Base-by-base conservation (phyloP, 2,888 invertebrate species). In the Patella ulyssiponensis region DNA sequence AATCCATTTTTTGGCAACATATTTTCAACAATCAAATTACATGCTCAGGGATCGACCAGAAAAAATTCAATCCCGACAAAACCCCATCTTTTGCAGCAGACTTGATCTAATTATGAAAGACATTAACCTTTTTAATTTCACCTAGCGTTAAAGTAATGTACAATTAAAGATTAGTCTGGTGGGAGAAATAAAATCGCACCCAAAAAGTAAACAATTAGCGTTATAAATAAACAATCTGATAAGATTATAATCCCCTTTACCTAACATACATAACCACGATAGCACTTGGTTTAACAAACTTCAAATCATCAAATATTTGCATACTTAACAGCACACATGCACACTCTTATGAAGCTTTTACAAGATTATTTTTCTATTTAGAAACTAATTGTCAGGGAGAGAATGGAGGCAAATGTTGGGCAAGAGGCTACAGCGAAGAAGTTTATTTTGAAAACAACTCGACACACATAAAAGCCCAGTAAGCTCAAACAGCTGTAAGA, bases 381-480 rank as follows among this genome's bases (percentile, higher is more conserved):
- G 23, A 64, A 64, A 64, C 20, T 23, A 64, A 64, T 64, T 64
- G 64, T 20, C 11, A 23, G 12, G 9, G 12, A 20, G 23, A 20
- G 23, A 64, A 20, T 20, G 23, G n/a, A 56, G 56, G n/a, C 15
- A 64, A 64, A 64, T 20, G 23, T 20, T 20, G 20, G 64, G 23
- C 23, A 64, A 64, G 20, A 23, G 64, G 20, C 9, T 64, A 9
- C 20, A 64, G 14, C 12, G 64, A 64, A 23, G 64, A 64, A 64
- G 64, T 64, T 64, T 64, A 64, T 20, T 64, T 64, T 64, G 64
- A 64, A 20, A 64, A 64, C 64, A 64, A 64, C 64, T 64, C 14
- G 11, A 11, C 20, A 64, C 44, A 23, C 11, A 64, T 64, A 64
- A 64, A 64, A 64, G 64, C 64, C 20, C 64, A 64, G 64, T 64